phyloP scores from a whole-genome alignment of 2,113 vertebrate species.

The Ranitomeya variabilis region DNA sequence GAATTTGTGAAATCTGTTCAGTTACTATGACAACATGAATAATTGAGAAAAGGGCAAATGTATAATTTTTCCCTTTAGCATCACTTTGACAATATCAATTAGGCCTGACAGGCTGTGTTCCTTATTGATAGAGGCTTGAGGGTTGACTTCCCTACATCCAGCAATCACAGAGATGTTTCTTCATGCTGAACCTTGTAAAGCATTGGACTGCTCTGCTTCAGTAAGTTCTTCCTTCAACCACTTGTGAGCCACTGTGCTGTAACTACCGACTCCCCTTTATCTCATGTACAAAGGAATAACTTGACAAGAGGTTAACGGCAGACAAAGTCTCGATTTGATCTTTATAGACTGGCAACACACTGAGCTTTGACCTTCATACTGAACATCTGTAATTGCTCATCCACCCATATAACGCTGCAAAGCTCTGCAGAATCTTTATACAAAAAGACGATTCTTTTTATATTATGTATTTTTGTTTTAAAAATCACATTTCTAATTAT shows the following conservation, averaged over 20 bases:
- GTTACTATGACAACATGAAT: slow-evolving; percentile 29
- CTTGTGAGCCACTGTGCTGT: slow-evolving; percentile 25
- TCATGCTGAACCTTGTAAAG: slow-evolving; percentile 21
- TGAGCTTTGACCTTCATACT: slow-evolving; percentile 17
- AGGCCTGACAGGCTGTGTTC: slow-evolving; percentile 2
- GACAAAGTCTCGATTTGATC: slow-evolving; percentile 44
- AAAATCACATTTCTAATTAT: background rate
- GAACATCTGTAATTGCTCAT: background rate
- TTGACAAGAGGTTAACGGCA: slow-evolving; percentile 17
- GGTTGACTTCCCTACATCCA: background rate
- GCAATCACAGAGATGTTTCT: slow-evolving; percentile 17
- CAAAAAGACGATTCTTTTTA: background rate
- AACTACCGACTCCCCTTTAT: slow-evolving; percentile 36
- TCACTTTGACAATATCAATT: slow-evolving; percentile 13
- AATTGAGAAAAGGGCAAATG: background rate
- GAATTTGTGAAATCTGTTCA: background rate
- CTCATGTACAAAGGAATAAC: slow-evolving; percentile 23
- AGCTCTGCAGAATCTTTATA: background rate
- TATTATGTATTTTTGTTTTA: background rate
- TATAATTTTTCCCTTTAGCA: background rate
- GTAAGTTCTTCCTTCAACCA: slow-evolving; percentile 29
- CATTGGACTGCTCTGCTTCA: slow-evolving; percentile 21
- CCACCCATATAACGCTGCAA: background rate
- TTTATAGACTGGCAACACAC: slow-evolving; percentile 12
- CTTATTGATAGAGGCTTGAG: slow-evolving; percentile 10